Evolutionary conservation across 2,888 invertebrate genomes (phyloP), one percentile per base, ranked within the genome.

Genomic region (Drosophila silvestris): DNA sequence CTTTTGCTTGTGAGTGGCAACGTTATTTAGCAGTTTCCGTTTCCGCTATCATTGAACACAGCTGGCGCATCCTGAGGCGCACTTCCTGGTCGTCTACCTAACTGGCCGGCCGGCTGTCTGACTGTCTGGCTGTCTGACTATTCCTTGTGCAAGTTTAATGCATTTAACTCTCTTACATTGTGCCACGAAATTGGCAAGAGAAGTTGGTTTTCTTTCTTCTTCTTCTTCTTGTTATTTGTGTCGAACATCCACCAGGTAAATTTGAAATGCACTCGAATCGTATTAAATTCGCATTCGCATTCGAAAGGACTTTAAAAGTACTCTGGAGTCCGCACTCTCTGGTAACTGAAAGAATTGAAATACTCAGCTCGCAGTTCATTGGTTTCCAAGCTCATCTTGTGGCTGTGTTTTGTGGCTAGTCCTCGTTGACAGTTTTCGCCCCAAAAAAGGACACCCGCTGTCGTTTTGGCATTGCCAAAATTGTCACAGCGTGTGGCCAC

Each of bases 1-100:
- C 57, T 51, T 60, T 44, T 70, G 63, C 37, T 65, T 66, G 65
- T 58, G 73, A 81, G 68, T 59, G 80, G 87, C 77, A 78, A 82
- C 77, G 87, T 87, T 87, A 87, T 90, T 87, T 89, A 87, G 86
- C 91, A 82, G 87, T 84, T 89, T 89, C 91, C 86, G 82, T 77
- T 86, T 89, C 88, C 82, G 89, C 72, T 89, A 74, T 70, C 81
- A 77, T 78, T 80, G 88, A 78, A 70, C 85, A 78, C 82, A 82
- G 82, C 77, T 90, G 85, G 89, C 86, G 74, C 85, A 73, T 90
- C 85, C 89, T 80, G 65, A 37, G 37, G 64, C 63, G 53, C 62
- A 54, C 57, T 68, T 69, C 77, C 76, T 50, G 63, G 9, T 78
- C 53, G 57, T 22, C 53, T 58, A 26, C 47, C 47, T 47, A 47